Conservation (phyloP, 1,140 invertebrate species). For the Capitella teleta region DNA sequence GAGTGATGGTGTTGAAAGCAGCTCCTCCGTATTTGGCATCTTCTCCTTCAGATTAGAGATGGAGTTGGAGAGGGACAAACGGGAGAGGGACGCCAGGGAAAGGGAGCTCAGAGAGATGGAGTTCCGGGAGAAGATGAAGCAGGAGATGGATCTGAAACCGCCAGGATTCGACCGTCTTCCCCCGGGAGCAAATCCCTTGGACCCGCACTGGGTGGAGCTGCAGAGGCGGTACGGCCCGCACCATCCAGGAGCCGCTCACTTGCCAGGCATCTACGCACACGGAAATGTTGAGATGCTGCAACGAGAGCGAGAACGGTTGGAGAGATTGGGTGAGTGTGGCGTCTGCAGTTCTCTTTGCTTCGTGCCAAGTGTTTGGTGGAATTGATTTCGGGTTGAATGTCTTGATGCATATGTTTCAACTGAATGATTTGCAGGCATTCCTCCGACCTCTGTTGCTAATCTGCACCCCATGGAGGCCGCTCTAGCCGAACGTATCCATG, state of each 20-base stretch:
- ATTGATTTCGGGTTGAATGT: not conserved
- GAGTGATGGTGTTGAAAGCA: not conserved
- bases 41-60: slow-evolving; percentile 51
- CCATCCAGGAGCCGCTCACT: slow-evolving; percentile 46
- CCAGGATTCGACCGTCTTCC: too few relatives aligned
- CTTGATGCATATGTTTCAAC: not conserved
- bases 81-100: slow-evolving; percentile 61
- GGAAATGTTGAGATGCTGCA: slow-evolving; percentile 51
- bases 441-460: slow-evolving; percentile 7
- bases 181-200: too few relatives aligned
- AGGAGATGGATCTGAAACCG: slow-evolving; percentile 37
- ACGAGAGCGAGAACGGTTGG: slow-evolving; percentile 68
- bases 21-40: not conserved
- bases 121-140: slow-evolving; percentile 32
- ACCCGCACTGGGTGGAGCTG: slow-evolving; percentile 82
- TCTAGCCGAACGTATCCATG: slow-evolving; percentile 33
- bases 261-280: slow-evolving; percentile 49
- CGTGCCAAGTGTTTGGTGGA: not conserved
- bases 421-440: slow-evolving; percentile 14
- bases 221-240: slow-evolving; percentile 55
- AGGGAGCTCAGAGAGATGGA: slow-evolving; percentile 71
- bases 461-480: not conserved
- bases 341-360: not conserved
- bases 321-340: slow-evolving; percentile 18
- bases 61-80: slow-evolving; percentile 69